Evolutionary conservation across 2,888 invertebrate species (phyloP).

Genomic region (Autographa pulchrina): DNA sequence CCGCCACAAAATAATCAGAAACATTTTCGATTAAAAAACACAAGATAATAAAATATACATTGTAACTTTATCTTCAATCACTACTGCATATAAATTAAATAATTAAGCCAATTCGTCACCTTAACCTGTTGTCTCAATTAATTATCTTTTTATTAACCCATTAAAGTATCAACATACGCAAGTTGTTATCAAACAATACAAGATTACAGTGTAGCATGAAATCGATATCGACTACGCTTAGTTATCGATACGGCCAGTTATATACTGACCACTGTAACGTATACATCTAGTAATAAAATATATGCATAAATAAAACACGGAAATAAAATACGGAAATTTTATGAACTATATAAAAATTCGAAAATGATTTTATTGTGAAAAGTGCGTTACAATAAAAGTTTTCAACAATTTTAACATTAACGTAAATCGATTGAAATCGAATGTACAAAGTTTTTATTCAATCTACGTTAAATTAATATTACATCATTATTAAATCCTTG

Average conservation of each 20-base stretch:
- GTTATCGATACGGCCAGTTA: conserved; percentile 27
- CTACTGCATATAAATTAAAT: not conserved
- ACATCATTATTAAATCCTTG: too few species aligned
- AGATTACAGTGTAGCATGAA: conserved; percentile 26
- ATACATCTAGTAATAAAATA: not conserved
- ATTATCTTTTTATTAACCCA: not conserved
- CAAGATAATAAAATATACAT: too few species aligned
- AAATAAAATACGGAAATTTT: not conserved
- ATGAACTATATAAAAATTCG: not conserved
- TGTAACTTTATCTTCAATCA: not conserved
- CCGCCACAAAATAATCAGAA: not conserved
- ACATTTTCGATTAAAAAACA: too few species aligned
- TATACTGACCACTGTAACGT: conserved; percentile 3
- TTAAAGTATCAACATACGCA: not conserved
- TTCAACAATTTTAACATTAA: too few species aligned
- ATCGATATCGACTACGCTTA: conserved; percentile 10
- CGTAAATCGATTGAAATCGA: too few species aligned
- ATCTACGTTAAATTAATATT: too few species aligned
- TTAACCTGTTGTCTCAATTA: not conserved
- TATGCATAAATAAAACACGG: not conserved
- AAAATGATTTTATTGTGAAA: too few species aligned
- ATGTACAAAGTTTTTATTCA: too few species aligned
- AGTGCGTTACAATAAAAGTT: too few species aligned
- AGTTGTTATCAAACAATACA: conserved; percentile 3
- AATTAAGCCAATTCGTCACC: not conserved